A percentile compares a stretch with the other conserved stretches of the same genome.
These are phyloP conservation scores for Nomada flava DNA, from an alignment of 2,888 invertebrate species.

Conservation along the genomic window DNA sequence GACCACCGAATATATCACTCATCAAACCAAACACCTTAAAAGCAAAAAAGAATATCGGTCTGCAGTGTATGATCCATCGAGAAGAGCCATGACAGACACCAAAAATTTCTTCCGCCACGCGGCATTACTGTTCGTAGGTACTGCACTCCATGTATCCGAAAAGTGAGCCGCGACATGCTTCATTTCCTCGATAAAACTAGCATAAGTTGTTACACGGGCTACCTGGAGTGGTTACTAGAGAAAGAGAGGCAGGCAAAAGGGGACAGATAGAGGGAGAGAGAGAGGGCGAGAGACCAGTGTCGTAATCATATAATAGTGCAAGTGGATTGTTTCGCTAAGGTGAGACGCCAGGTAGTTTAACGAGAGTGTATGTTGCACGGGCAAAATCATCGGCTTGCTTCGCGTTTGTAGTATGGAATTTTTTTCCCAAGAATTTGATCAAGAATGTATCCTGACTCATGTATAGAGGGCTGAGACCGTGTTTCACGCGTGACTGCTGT, in stretches of 20 bases:
- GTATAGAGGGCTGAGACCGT: not conserved
- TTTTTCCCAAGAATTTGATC: not conserved
- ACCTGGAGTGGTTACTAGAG: slow-evolving; percentile 15
- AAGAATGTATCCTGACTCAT: not conserved
- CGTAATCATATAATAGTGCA: slow-evolving; percentile 37
- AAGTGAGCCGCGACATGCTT: slow-evolving; percentile 52
- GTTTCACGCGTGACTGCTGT: slow-evolving; percentile 6
- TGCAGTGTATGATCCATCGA: not conserved
- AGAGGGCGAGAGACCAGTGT: slow-evolving; percentile 23
- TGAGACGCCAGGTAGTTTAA: slow-evolving; percentile 6
- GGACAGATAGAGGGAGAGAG: not conserved
- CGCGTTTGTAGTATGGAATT: not conserved
- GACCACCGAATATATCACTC: too few relatives aligned
- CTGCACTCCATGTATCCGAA: slow-evolving; percentile 50
- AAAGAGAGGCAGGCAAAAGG: too few relatives aligned
- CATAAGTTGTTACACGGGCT: slow-evolving; percentile 52
- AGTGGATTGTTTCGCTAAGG: slow-evolving; percentile 37
- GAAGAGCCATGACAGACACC: not conserved
- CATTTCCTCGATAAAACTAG: slow-evolving; percentile 55
- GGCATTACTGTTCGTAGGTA: not conserved
- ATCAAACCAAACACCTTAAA: too few relatives aligned
- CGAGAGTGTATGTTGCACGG: not conserved
- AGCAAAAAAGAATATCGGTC: too few relatives aligned
- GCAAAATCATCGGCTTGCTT: not conserved
- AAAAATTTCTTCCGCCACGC: slow-evolving; percentile 43